Base-by-base conservation (phyloP, 2,113 vertebrate species). In the Bujurquina vittata region DNA sequence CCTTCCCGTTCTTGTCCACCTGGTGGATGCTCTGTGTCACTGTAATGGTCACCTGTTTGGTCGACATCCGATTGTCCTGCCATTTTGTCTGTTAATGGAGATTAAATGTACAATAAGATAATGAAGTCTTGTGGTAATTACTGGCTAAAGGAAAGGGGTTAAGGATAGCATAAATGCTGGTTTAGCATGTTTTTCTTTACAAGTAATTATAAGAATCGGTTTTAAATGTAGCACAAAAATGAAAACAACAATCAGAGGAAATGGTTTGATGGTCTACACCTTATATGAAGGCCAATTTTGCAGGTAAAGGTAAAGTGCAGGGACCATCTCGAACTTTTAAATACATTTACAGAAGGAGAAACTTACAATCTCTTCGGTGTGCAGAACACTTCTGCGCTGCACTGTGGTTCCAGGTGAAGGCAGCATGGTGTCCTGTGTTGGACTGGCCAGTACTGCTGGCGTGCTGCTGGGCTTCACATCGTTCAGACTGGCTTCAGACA, bases 11-110 rank as follows among this genome's bases (percentile, higher is more conserved):
- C 90, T 94, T 95, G 92, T 95, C 96, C 86, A 96, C 92, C 88
- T 96, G 95, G 40, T 94, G 93, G 89, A 96, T 94, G 88, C 95
- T 96, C 92, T 96, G 95, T 1, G 95, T 96, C 88, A 96, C 95
- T 8, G 95, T 96, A 85, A 96, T 96, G 87, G 95, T 95, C 88
- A 96, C 96, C 87, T 96, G 96, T 84, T 96, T 96, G 67, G 94
- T 96, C 17, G 95, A 95, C 96, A 96, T 96, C 54, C 94, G 92
- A 84, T 93, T 96, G 91, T 95, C 95, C 81, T 96, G 95, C 96
- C 95, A 96, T 85, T 96, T 95, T 23, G 94, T 96, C 94, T 95
- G 89, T 52, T n/a, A 20, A 80, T 12, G 52, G 31, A 29, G 49
- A 46, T 60, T 23, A 76, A 22, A 46, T 3, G 20, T 2, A 23